Base-by-base conservation (phyloP, 2,888 invertebrate species). In the Nematopogon swammerdamellus region DNA sequence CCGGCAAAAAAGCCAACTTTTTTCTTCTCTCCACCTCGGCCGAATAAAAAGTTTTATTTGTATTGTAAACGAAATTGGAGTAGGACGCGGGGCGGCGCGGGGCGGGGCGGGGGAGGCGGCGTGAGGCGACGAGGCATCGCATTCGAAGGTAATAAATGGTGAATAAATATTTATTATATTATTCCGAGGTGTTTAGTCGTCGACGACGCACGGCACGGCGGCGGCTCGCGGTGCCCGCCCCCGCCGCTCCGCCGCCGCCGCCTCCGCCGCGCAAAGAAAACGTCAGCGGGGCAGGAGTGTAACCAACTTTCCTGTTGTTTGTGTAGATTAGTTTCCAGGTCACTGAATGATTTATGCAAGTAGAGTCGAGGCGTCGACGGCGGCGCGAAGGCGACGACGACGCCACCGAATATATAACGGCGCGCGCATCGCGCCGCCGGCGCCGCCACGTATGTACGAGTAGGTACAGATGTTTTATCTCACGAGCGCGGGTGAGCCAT, bases 321-420 rank as follows among this genome's bases (percentile, higher is more conserved):
- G 19, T 19, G 46, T 19, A 46, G 46, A 46, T 46, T 46, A 46
- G 19, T 46, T 46, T 46, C 46, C 20, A 46, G 19, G 46, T 46
- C 46, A 46, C 6, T 46, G 46, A 19, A 46, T 19, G 46, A 46
- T 46, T 19, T 46, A 46, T 45, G 18, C 19, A 19, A 4, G 6
- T 19, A 25, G 25, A 25, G 25, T 25, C 25, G 25, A 25, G n/a
- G n/a, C 25, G 25, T 8, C 8, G 25, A 25, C 4, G 25, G 25
- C 25, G 25, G 4, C 25, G 4, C 25, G 25, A 4, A n/a, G n/a
- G n/a, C n/a, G n/a, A n/a, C n/a, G n/a, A n/a, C n/a, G n/a, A n/a
- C n/a, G n/a, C n/a, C n/a, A n/a, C n/a, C n/a, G n/a, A n/a, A n/a
- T n/a, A n/a, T n/a, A n/a, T n/a, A n/a, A n/a, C n/a, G n/a, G n/a